phyloP scores from a whole-genome alignment of 1,140 invertebrate genomes.

The Proctacanthus coquilletti region DNA sequence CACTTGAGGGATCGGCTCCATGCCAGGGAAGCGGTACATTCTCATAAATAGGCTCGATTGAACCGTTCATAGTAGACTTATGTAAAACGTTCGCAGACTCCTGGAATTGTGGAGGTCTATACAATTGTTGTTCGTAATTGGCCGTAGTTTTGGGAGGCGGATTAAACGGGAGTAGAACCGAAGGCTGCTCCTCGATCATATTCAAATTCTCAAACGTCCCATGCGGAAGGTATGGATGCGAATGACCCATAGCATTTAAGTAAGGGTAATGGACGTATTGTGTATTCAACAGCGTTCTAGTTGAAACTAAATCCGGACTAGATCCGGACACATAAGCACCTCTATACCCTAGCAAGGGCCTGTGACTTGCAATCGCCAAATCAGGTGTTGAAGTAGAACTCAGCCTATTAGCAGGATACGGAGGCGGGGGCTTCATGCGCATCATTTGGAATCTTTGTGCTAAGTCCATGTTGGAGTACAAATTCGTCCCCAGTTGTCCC shows the following conservation, averaged over 20 bases:
- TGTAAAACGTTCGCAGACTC: constrained; percentile 9
- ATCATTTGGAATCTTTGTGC: constrained; percentile 41
- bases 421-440: constrained; percentile 66
- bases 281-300: constrained; percentile 38
- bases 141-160: constrained; percentile 16
- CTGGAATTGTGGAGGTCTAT: constrained; percentile 12
- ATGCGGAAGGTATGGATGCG: constrained; percentile 38
- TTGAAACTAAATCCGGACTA: constrained; percentile 61
- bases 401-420: constrained; percentile 54
- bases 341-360: constrained; percentile 32
- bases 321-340: constrained; percentile 49
- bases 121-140: constrained; percentile 12
- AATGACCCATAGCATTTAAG: constrained; percentile 30
- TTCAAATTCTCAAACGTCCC: constrained; percentile 54
- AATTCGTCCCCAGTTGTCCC: constrained; percentile 4
- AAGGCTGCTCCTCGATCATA: constrained; percentile 31
- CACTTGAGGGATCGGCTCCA: constrained; percentile 17
- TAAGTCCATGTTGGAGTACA: constrained; percentile 12
- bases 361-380: constrained; percentile 47
- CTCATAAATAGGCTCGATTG: constrained; percentile 58
- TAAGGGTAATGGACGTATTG: constrained; percentile 32
- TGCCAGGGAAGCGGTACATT: constrained; percentile 53
- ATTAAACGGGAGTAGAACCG: constrained; percentile 19
- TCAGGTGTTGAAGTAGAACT: constrained; percentile 69
- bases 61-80: constrained; percentile 20